Base-by-base conservation (phyloP, 2,113 vertebrate genomes). In the Carassius gibelio region DNA sequence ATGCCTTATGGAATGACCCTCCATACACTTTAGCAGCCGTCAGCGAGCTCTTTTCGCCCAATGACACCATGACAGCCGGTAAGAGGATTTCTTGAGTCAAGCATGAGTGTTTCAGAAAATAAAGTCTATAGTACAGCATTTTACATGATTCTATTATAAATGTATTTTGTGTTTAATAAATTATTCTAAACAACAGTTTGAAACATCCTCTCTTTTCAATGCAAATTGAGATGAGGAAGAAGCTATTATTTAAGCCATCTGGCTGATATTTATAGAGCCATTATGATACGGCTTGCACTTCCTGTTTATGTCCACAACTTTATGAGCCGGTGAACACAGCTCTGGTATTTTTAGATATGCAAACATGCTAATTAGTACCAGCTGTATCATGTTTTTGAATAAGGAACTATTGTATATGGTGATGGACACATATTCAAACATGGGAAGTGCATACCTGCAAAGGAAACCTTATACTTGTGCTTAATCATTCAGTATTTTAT, bases 51-150 rank as follows among this genome's bases (percentile, higher is more conserved):
- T 93, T 94, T 74, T 87, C 91, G 80, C 91, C 91, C 90, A 94
- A 93, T 93, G 91, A 93, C 92, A 91, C 90, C 90, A 95, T 94
- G 94, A 92, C 94, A 74, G 90, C 93, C 93, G 95, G 94, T 95
- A 93, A 61, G 83, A 77, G 69, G 62, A 5, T 75, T 45, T 7
- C 19, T 30, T 80, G 21, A 57, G 81, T 10, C 82, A 77, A 61
- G 68, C 19, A 8, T 1, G 21, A 78, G 42, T 45, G 36, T 23
- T 50, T 55, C 82, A 55, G 66, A 75, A 84, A 21, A 48, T 59
- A 59, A 72, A 42, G 13, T 23, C 42, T 7, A 38, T 38, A 10
- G 19, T 10, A 72, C 17, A 21, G 42, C 23, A 5, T 23, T 14
- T 74, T n/a, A 36, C 30, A 36, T 36, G 10, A 38, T 59, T 57